Percentiles rank a stretch among this genome's conserved stretches.
These are phyloP conservation scores for Drosophila kokeensis DNA, from an alignment of 2,888 invertebrate species.

Conservation along the genomic window DNA sequence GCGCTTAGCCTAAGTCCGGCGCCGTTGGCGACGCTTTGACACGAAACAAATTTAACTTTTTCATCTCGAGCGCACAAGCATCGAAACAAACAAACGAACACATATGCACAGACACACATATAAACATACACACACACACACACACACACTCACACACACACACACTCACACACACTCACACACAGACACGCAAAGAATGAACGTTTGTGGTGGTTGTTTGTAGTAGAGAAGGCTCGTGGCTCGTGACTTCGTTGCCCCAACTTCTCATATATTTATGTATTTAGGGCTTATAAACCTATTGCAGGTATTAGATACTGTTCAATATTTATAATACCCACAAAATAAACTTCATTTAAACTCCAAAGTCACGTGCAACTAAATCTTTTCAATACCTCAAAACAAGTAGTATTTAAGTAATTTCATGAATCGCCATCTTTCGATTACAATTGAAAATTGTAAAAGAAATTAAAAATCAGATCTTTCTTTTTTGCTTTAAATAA, in stretches of 20 bases:
- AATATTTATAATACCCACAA: background rate
- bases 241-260: constrained; percentile 13
- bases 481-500: background rate
- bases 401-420: background rate
- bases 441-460: background rate
- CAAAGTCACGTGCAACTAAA: background rate
- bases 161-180: constrained; percentile 17
- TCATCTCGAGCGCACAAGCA: constrained; percentile 71
- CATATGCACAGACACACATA: constrained; percentile 11
- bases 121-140: constrained; percentile 21
- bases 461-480: background rate
- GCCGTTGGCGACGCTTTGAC: constrained; percentile 75
- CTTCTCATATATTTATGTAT: constrained; percentile 3
- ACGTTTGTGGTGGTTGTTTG: background rate
- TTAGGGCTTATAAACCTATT: background rate
- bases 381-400: background rate
- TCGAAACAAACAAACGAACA: constrained; percentile 27
- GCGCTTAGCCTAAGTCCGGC: constrained; percentile 72
- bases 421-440: too few species aligned
- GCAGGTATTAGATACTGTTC: too few species aligned
- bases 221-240: constrained; percentile 16
- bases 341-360: background rate
- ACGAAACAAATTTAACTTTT: constrained; percentile 81
- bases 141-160: constrained; percentile 15
- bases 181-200: constrained; percentile 5